Evolutionary conservation across 2,888 invertebrate genomes (phyloP).

Genomic region (Parnassius smintheus): DNA sequence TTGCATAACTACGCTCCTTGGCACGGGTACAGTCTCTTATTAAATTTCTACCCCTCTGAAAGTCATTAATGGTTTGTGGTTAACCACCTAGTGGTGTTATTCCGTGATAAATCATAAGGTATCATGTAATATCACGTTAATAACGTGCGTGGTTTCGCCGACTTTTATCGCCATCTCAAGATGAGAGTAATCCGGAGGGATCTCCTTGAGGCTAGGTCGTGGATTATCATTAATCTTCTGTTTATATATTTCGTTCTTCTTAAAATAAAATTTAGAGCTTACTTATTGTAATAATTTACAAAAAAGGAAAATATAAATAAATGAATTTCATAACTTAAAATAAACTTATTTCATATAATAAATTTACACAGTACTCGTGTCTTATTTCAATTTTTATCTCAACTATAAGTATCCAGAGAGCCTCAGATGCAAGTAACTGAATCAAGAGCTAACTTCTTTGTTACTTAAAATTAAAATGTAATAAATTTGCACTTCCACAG

Average conservation of each 20-base stretch:
- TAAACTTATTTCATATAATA: no score
- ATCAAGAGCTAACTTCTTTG: no score
- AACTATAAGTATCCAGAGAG: no score
- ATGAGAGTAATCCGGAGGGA: constrained; percentile 57
- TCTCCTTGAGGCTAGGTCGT: constrained; percentile 37
- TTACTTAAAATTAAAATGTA: no score
- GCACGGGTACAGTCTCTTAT: constrained; percentile 73
- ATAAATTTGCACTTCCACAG: no score
- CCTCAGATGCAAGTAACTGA: no score
- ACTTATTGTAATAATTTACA: neutral
- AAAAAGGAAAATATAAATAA: no score
- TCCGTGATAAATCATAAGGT: constrained; percentile 75
- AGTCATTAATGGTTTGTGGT: constrained; percentile 79
- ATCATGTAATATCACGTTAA: constrained; percentile 46
- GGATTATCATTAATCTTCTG: constrained; percentile 66
- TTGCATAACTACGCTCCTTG: constrained; percentile 78
- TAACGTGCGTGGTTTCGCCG: constrained; percentile 42
- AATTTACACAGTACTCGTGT: no score
- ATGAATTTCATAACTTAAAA: no score
- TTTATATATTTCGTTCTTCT: constrained; percentile 42
- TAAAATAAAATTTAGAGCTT: constrained; percentile 31
- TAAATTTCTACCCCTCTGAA: constrained; percentile 78
- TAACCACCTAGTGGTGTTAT: constrained; percentile 74
- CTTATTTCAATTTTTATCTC: no score
- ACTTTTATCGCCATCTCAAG: constrained; percentile 72